phyloP scores from a whole-genome alignment of 2,888 invertebrate species.

The Anthrax anthrax region DNA sequence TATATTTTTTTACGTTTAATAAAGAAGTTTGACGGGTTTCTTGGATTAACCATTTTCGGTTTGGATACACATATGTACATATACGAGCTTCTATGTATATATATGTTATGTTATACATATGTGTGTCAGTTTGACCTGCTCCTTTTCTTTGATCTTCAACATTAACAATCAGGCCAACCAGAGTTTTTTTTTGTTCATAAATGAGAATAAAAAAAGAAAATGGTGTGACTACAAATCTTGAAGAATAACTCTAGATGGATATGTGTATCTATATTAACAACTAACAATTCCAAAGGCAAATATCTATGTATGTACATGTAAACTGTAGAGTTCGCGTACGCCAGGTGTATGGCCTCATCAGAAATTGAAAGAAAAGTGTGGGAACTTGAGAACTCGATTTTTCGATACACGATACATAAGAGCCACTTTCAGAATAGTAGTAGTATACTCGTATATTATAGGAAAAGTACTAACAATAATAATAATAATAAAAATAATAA shows the following conservation, averaged over 20 bases:
- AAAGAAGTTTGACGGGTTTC: not conserved
- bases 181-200: not conserved
- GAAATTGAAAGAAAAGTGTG: constrained; percentile 8
- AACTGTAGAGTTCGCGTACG: constrained; percentile 5
- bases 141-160: not conserved
- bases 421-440: not conserved
- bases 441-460: no score
- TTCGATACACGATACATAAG: not conserved
- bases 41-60: not conserved
- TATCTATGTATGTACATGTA: no score
- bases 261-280: no score
- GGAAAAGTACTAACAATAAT: no score
- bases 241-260: no score
- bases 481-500: no score
- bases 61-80: no score
- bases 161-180: not conserved
- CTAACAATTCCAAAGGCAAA: no score
- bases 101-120: not conserved
- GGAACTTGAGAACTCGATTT: constrained; percentile 1
- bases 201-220: not conserved
- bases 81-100: no score
- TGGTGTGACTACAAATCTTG: not conserved
- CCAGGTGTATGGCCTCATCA: constrained; percentile 7
- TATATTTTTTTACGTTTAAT: not conserved
- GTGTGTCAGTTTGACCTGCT: no score